phyloP scores from a whole-genome alignment of 2,797 vertebrate species.

The Eulemur coronatus region DNA sequence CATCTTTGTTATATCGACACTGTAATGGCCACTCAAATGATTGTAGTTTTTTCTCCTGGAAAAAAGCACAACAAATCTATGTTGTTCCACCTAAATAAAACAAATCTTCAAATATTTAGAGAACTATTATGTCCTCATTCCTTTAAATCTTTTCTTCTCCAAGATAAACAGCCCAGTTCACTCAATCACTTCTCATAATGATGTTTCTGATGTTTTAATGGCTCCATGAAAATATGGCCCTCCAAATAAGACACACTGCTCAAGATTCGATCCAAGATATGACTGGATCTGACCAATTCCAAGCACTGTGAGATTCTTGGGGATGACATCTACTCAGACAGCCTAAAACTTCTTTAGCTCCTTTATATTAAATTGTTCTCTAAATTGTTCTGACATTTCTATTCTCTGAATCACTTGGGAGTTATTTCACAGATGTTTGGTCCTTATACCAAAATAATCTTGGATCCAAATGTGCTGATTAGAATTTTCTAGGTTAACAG shows the following conservation, averaged over 20 bases:
- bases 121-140: neutral
- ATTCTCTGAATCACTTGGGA: neutral
- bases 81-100: neutral
- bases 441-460: constrained; percentile 40
- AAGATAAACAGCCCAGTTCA: constrained; percentile 25
- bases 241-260: neutral
- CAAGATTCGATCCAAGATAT: neutral
- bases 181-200: neutral
- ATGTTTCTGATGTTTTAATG: constrained; percentile 50
- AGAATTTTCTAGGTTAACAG: constrained; percentile 33
- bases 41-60: neutral
- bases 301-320: neutral
- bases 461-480: constrained; percentile 39
- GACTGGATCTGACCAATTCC: neutral
- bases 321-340: neutral
- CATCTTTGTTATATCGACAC: neutral
- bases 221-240: neutral
- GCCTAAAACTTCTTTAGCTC: neutral
- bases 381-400: constrained; percentile 16
- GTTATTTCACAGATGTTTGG: constrained; percentile 16
- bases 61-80: neutral
- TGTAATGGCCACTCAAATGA: neutral
- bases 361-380: constrained; percentile 30
- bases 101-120: constrained; percentile 28
- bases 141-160: constrained; percentile 52